phyloP scores from a whole-genome alignment of 2,113 vertebrate genomes.

The Nothoprocta pentlandii region DNA sequence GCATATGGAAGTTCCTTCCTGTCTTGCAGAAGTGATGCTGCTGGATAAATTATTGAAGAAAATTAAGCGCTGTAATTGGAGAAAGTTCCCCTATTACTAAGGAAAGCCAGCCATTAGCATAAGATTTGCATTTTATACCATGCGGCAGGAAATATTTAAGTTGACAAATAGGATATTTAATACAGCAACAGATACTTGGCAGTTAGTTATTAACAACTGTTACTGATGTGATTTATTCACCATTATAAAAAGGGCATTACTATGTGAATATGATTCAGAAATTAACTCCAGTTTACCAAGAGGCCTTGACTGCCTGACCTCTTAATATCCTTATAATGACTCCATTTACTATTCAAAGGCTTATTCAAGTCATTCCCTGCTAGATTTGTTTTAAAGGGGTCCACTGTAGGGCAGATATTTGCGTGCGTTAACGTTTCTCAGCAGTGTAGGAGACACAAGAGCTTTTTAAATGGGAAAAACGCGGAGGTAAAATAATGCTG shows the following conservation, averaged over 20 bases:
- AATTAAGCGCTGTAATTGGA: constrained; percentile 53
- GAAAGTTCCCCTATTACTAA: constrained; percentile 33
- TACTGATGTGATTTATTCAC: constrained; percentile 97
- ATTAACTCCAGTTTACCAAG: constrained; percentile 97
- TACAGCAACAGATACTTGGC: constrained; percentile 91
- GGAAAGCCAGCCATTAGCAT: constrained; percentile 61
- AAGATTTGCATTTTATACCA: constrained; percentile 85
- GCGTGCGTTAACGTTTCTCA: constrained; percentile 44
- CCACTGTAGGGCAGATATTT: constrained; percentile 71
- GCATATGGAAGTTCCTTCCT: neutral
- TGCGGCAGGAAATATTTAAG: constrained; percentile 90
- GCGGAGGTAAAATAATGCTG: neutral
- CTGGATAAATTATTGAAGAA: constrained; percentile 54
- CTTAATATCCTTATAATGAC: constrained; percentile 99
- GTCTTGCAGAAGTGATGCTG: constrained; percentile 35
- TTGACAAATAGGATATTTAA: constrained; percentile 97
- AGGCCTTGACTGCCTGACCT: constrained; percentile 93
- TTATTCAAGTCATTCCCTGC: constrained; percentile 83
- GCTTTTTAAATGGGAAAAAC: constrained; percentile 14
- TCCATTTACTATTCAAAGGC: constrained; percentile 93
- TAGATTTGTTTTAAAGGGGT: constrained; percentile 62
- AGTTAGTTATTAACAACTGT: constrained; percentile 99
- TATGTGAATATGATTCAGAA: constrained; percentile 95
- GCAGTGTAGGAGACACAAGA: neutral
- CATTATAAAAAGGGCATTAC: constrained; percentile 91